Conservation (phyloP, 2,797 vertebrate genomes). For the Chiroxiphia lanceolata region DNA sequence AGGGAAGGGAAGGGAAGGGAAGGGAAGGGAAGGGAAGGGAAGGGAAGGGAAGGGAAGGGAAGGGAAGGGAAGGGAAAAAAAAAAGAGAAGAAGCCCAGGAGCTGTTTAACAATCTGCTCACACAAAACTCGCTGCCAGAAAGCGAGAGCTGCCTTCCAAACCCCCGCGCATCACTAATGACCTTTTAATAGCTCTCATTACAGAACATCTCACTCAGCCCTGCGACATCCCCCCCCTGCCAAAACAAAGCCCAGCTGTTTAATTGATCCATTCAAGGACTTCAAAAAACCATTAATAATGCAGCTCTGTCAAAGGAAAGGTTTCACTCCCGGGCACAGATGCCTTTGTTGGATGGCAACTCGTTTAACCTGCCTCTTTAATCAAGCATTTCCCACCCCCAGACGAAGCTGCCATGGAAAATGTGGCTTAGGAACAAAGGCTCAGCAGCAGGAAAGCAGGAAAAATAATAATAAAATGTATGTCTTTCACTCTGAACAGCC, state of each 20-base stretch:
- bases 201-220: background rate
- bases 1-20: too few species aligned
- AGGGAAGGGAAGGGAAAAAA: too few species aligned
- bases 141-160: background rate
- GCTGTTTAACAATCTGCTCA: background rate
- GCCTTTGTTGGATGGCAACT: background rate
- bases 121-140: background rate
- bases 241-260: background rate
- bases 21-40: too few species aligned
- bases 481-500: background rate
- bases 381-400: background rate
- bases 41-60: too few species aligned
- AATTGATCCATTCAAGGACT: background rate
- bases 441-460: background rate
- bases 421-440: background rate
- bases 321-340: background rate
- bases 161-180: background rate
- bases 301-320: background rate
- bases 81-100: background rate
- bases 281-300: background rate
- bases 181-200: background rate
- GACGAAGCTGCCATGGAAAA: background rate
- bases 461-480: background rate
- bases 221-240: background rate
- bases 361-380: background rate